These are phyloP conservation scores for Malurus splendens DNA, from an alignment of 2,797 vertebrate species.

Conservation along the genomic window DNA sequence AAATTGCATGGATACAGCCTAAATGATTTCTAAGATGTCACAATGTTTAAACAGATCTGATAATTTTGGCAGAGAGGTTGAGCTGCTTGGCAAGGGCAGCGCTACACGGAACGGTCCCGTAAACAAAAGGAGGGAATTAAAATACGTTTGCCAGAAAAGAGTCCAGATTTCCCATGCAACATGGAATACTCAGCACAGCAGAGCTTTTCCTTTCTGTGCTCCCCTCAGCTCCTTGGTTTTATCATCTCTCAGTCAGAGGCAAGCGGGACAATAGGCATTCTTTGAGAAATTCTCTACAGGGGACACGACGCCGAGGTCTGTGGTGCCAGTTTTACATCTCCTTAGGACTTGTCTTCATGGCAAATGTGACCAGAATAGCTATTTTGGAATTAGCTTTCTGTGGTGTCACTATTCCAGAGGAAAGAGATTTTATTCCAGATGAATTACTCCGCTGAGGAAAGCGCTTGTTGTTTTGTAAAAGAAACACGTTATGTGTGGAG, in stretches of 20 bases:
- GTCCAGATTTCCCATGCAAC: conserved; percentile 10
- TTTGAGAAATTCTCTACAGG: conserved; percentile 42
- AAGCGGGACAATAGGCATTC: conserved; percentile 38
- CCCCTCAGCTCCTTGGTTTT: conserved; percentile 42
- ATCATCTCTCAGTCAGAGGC: conserved; percentile 47
- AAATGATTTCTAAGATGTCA: not conserved
- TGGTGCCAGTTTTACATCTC: conserved; percentile 45
- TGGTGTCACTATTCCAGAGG: not conserved
- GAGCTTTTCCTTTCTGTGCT: conserved; percentile 25
- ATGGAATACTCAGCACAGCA: not conserved
- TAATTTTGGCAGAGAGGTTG: not conserved
- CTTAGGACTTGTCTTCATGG: conserved; percentile 17
- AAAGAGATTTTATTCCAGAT: conserved; percentile 18
- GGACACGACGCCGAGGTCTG: not conserved
- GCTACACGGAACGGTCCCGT: not conserved
- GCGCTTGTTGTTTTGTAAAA: not conserved
- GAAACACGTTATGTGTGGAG: rapidly evolving
- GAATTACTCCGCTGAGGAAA: not conserved
- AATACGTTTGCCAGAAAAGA: conserved; percentile 25
- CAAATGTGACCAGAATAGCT: conserved; percentile 53
- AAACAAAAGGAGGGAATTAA: conserved; percentile 28
- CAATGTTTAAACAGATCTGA: not conserved
- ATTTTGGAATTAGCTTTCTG: conserved; percentile 35
- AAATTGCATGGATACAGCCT: not conserved
- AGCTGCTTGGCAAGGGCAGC: not conserved